phyloP scores from a whole-genome alignment of 2,797 vertebrate genomes.

The Steatocranus sp. region DNA sequence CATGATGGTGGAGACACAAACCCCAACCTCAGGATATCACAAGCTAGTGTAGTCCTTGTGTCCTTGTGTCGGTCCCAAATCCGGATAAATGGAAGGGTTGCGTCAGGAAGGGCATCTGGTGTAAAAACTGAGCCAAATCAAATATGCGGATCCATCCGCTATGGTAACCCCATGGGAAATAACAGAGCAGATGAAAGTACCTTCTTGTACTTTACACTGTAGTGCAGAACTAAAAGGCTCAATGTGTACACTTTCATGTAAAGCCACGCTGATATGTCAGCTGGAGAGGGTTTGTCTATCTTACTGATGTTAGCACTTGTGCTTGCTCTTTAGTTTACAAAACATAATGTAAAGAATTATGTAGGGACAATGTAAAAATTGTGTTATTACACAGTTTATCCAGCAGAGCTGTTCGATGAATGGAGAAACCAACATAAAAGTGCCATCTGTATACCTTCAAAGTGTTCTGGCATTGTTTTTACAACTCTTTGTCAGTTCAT shows the following conservation, averaged over 20 bases:
- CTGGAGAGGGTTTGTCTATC: not conserved
- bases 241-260: not conserved
- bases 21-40: not conserved
- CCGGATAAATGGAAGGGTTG: not conserved
- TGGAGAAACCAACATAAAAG: not conserved
- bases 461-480: not conserved
- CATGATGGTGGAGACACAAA: not conserved
- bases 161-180: not conserved
- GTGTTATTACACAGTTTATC: not conserved
- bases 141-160: not conserved
- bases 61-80: not conserved
- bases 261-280: not conserved
- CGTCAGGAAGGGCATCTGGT: not conserved
- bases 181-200: not conserved
- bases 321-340: not conserved
- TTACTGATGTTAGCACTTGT: not conserved
- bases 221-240: not conserved
- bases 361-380: not conserved
- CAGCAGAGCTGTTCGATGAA: not conserved
- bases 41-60: not conserved
- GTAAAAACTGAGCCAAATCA: not conserved
- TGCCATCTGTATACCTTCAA: not conserved
- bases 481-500: not conserved
- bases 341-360: not conserved
- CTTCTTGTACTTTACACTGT: not conserved